Evolutionary conservation across 1,140 invertebrate species (phyloP), one percentile per base, ranked within the genome.

Genomic region (Camponotus floridanus): DNA sequence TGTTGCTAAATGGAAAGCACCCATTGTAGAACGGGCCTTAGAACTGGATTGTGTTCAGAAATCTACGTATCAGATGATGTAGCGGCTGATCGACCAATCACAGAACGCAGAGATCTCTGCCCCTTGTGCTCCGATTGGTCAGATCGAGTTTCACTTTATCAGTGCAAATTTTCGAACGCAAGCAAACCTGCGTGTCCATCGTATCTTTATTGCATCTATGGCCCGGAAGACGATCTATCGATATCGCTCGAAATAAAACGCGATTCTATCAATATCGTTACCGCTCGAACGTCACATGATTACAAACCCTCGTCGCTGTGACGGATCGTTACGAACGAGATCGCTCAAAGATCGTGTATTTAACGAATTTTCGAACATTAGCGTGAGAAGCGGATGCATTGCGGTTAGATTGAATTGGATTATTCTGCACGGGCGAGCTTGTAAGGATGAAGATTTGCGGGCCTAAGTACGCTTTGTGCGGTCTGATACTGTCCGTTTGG

Each of bases 381-480:
- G 39, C 3, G 36, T 8, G 21, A 61, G 6, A 51, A 73, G 42
- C 48, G 26, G 8, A 74, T 21, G 21, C 13, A 1, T 67, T n/a
- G 31, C 15, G 2, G 26, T 57, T 81, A 21, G 26, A 13, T 59
- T 73, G 15, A n/a, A 71, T 59, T 6, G 51, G 48, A 59, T 78
- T 79, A 64, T 6, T 81, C 8, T 21, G 6, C 51, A 26, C 2
- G 42, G 26, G 86, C 39, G n/a, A 83, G 26, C n/a, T 59, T 36
- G 1, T 33, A 3, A 96, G 93, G 93, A 97, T 98, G 97, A 97
- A 97, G 91, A 95, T 98, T 88, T 98, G 98, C 95, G 98, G 98
- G n/a, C 98, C 98, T 73, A 98, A 98, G 95, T 96, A 98, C 76
- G 98, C 98, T 78, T 96, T 98, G 42, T 99, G 98, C 93, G 98